Evolutionary conservation across 2,797 vertebrate species (phyloP).

Genomic region (Chaetophractus vellerosus): DNA sequence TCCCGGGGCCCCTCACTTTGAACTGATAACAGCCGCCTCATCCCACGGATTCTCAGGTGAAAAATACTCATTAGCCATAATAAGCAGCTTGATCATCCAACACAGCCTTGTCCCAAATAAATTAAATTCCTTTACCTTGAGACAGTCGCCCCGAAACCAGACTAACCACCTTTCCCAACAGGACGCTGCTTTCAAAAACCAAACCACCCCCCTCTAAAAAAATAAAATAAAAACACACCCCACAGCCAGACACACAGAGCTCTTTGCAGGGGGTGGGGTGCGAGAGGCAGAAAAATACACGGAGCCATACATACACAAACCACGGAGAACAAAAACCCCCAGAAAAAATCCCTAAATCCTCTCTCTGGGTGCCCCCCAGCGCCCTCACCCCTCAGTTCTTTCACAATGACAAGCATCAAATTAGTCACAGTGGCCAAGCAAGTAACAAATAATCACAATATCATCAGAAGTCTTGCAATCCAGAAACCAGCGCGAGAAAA

Average conservation of each 20-base stretch:
- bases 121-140: constrained; percentile 93
- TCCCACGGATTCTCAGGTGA: constrained; percentile 89
- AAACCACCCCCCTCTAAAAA: constrained; percentile 86
- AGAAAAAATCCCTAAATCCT: constrained; percentile 82
- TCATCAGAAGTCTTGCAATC: constrained; percentile 56
- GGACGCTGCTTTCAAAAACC: constrained; percentile 87
- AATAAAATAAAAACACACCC: constrained; percentile 78
- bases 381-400: constrained; percentile 70
- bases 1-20: constrained; percentile 82
- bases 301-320: constrained; percentile 78
- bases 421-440: constrained; percentile 82
- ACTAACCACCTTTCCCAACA: constrained; percentile 90
- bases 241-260: constrained; percentile 70
- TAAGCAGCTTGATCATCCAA: constrained; percentile 91
- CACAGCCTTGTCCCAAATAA: constrained; percentile 93
- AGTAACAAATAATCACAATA: constrained; percentile 76
- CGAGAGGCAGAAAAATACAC: constrained; percentile 63
- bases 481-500: constrained; percentile 68
- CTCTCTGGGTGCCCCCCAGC: constrained; percentile 79
- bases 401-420: constrained; percentile 76
- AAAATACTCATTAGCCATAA: constrained; percentile 91
- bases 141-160: constrained; percentile 90
- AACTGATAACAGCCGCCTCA: constrained; percentile 89
- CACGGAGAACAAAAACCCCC: constrained; percentile 86
- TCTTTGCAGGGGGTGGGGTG: constrained; percentile 68